Evolutionary conservation across 2,113 vertebrate genomes (phyloP).

Genomic region (Picathartes gymnocephalus): DNA sequence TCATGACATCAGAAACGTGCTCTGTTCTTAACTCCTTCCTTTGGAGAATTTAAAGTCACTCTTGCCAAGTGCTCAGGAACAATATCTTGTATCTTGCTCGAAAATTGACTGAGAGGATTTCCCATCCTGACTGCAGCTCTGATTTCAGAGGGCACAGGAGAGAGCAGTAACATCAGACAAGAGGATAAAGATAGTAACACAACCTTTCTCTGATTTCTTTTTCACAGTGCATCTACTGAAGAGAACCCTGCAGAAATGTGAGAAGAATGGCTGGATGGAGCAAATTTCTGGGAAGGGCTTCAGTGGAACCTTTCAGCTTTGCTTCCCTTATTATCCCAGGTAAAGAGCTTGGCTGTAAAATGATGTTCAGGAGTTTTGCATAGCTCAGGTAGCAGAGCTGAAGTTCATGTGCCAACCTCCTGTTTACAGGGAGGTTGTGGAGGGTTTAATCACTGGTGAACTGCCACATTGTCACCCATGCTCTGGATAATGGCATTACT

Average conservation of each 20-base stretch:
- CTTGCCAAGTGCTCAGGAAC: not conserved
- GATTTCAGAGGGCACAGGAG: not conserved
- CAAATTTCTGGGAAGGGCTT: slow-evolving; percentile 97
- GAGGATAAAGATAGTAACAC: not conserved
- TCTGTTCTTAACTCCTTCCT: not conserved
- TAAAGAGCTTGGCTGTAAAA: slow-evolving; percentile 51
- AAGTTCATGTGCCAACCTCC: not conserved
- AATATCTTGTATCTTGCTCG: not conserved
- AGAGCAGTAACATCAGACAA: not conserved
- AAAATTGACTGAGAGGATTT: not conserved
- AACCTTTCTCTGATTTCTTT: not conserved
- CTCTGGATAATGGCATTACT: not conserved
- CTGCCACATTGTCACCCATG: not conserved
- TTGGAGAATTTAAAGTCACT: not conserved
- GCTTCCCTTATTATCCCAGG: slow-evolving; percentile 96
- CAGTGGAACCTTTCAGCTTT: slow-evolving; percentile 94
- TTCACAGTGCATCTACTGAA: slow-evolving; percentile 86
- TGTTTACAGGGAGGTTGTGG: not conserved
- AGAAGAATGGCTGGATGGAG: slow-evolving; percentile 98
- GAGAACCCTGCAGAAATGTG: slow-evolving; percentile 92
- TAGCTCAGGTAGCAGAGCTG: not conserved
- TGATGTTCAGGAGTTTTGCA: rapidly evolving
- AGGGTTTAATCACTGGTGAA: not conserved
- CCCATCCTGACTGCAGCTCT: not conserved
- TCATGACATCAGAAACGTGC: not conserved